These are phyloP conservation scores for Apeira syringaria DNA, from an alignment of 2,888 invertebrate genomes.

Conservation along the genomic window DNA sequence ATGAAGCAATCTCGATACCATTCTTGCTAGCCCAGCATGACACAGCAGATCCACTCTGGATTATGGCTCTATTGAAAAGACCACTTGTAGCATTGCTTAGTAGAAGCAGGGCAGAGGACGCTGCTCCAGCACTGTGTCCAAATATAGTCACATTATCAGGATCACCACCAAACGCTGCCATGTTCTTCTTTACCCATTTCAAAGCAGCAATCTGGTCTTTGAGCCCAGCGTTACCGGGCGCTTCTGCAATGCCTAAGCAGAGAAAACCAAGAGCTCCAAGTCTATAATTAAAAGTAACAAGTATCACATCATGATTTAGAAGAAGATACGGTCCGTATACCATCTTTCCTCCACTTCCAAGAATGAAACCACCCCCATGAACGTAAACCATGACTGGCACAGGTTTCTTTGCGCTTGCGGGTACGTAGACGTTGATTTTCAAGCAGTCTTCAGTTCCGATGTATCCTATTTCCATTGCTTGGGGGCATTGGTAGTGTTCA, in stretches of 20 bases:
- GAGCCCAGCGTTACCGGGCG: conserved; percentile 62
- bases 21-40: conserved; percentile 53
- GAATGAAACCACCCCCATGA: conserved; percentile 64
- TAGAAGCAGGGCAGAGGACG: conserved; percentile 48
- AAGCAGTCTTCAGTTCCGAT: conserved; percentile 60
- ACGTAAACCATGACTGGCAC: conserved; percentile 66
- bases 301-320: conserved; percentile 54
- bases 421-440: conserved; percentile 61
- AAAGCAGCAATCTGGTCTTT: conserved; percentile 65
- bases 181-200: conserved; percentile 62
- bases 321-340: conserved; percentile 57
- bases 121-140: conserved; percentile 63
- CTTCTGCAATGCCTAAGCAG: conserved; percentile 59
- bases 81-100: conserved; percentile 47
- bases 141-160: conserved; percentile 60
- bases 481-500: conserved; percentile 36
- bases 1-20: conserved; percentile 47
- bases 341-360: conserved; percentile 62
- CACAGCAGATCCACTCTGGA: conserved; percentile 55
- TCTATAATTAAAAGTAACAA: conserved; percentile 66
- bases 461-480: conserved; percentile 1
- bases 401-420: conserved; percentile 37
- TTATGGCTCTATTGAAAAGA: conserved; percentile 52
- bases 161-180: conserved; percentile 63
- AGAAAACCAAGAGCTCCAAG: conserved; percentile 58